Percentiles rank a stretch among this genome's conserved stretches.
Evolutionary conservation across 2,888 invertebrate species (phyloP).

Genomic region (Hirtodrosophila histrioides): DNA sequence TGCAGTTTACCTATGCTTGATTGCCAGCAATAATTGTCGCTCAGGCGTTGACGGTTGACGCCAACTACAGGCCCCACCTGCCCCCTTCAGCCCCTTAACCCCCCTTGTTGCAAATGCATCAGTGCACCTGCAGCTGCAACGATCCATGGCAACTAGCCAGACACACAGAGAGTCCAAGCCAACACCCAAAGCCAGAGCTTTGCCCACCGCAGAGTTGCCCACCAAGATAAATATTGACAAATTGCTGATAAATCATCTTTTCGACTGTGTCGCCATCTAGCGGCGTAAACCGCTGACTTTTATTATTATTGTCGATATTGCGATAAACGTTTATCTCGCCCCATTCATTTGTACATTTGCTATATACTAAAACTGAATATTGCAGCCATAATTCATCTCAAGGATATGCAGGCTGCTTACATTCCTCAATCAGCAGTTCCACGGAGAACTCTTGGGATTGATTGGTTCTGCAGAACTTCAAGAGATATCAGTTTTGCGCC

Average conservation of each 20-base stretch:
- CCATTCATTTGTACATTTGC: no score
- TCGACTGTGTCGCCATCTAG: slow-evolving; percentile 42
- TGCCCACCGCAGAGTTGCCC: slow-evolving; percentile 34
- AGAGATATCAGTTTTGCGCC: no score
- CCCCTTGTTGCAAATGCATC: slow-evolving; percentile 13
- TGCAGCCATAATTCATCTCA: no score
- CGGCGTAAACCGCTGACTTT: slow-evolving; percentile 1
- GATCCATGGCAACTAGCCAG: slow-evolving; percentile 34
- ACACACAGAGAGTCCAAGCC: slow-evolving; percentile 9
- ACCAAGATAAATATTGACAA: slow-evolving; percentile 45
- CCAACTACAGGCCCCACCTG: slow-evolving; percentile 47
- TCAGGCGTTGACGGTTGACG: slow-evolving; percentile 71
- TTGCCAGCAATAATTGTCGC: slow-evolving; percentile 70
- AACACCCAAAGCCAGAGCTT: neutral
- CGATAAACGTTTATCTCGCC: no score
- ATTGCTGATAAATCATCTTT: slow-evolving; percentile 41
- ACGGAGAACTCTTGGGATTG: no score
- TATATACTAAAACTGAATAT: no score
- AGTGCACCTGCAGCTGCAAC: slow-evolving; percentile 48
- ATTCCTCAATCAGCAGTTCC: no score
- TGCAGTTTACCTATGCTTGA: slow-evolving; percentile 52
- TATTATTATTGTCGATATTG: no score
- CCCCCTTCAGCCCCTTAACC: no score
- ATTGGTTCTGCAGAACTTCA: no score
- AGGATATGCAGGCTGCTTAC: no score